Evolutionary conservation across 2,113 vertebrate species (phyloP), one percentile per base, ranked within the genome.

Genomic region (Nesogale talazaci): DNA sequence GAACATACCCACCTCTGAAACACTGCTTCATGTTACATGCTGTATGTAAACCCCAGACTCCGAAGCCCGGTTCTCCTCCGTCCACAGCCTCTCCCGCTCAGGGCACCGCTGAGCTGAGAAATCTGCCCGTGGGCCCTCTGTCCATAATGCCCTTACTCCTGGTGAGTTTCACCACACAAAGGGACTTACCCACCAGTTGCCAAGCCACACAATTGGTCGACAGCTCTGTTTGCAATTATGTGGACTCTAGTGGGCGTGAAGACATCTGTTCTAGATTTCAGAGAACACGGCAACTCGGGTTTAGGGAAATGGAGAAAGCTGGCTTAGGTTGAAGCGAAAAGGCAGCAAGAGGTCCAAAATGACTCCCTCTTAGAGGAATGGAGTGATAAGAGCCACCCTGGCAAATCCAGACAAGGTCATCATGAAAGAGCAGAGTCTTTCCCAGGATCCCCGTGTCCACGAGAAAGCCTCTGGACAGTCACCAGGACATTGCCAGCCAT

Each of bases 261-360:
- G 97, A 97, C 97, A 98, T 97, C 95, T 98, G 95, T 97, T 96
- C 94, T 94, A 91, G 94, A 97, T 96, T 52, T 96, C 94, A 96
- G 95, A 97, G 83, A 93, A 96, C 95, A 72, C 7, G 57, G 70
- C 36, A 94, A 89, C 56, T 0, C 0, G 0, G 0, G 80, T 83
- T 90, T 63, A 86, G 89, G 95, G 95, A 95, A 86, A 90, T 94
- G 84, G 91, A 76, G 69, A 89, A 88, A 92, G 25, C 80, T 89
- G 93, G 91, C 2, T 40, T 89, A 85, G 83, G 89, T 0, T 97
- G 91, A 97, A 97, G 97, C 94, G 40, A 52, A 87, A 87, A 95
- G n/a, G 3, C 89, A 85, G 80, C 27, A 29, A 87, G 84, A 94
- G 76, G 22, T 56, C 65, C 59, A 70, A 52, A 69, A 76, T 74